Conservation (phyloP, 2,797 vertebrate genomes). For the Leuciscus waleckii region DNA sequence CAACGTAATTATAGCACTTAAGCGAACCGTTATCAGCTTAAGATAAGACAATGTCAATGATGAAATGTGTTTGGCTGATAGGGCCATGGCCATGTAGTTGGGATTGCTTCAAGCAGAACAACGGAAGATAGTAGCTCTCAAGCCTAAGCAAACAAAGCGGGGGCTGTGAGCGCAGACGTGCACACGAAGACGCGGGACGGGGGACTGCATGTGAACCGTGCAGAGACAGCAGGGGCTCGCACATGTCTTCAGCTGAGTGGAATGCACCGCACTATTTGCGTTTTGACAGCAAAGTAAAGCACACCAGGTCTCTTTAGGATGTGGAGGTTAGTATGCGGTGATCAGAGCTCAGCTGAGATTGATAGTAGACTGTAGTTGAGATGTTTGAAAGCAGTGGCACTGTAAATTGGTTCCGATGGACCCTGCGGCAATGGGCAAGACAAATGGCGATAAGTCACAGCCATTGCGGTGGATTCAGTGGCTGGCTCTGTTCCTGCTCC, state of each 20-base stretch:
- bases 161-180: slow-evolving; percentile 61
- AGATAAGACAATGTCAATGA: slow-evolving; percentile 78
- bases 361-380: slow-evolving; percentile 50
- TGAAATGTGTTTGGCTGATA: slow-evolving; percentile 76
- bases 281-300: slow-evolving; percentile 24
- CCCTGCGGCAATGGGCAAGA: slow-evolving; percentile 65
- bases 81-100: slow-evolving; percentile 73
- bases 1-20: slow-evolving; percentile 79
- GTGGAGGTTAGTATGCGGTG: slow-evolving; percentile 3
- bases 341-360: slow-evolving; percentile 16
- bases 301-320: background rate
- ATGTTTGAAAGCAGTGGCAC: slow-evolving; percentile 57
- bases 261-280: slow-evolving; percentile 51
- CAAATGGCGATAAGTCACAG: slow-evolving; percentile 72
- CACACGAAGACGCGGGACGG: slow-evolving; percentile 59
- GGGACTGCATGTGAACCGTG: slow-evolving; percentile 70
- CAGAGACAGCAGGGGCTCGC: slow-evolving; percentile 66
- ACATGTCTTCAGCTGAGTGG: slow-evolving; percentile 58
- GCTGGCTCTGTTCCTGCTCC: slow-evolving; percentile 62
- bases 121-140: slow-evolving; percentile 68
- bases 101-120: slow-evolving; percentile 75
- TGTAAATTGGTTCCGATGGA: slow-evolving; percentile 67
- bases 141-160: slow-evolving; percentile 70
- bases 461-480: slow-evolving; percentile 67
- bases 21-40: slow-evolving; percentile 74